Base-by-base conservation (phyloP, 1,140 invertebrate species). In the Pogonus chalceus region DNA sequence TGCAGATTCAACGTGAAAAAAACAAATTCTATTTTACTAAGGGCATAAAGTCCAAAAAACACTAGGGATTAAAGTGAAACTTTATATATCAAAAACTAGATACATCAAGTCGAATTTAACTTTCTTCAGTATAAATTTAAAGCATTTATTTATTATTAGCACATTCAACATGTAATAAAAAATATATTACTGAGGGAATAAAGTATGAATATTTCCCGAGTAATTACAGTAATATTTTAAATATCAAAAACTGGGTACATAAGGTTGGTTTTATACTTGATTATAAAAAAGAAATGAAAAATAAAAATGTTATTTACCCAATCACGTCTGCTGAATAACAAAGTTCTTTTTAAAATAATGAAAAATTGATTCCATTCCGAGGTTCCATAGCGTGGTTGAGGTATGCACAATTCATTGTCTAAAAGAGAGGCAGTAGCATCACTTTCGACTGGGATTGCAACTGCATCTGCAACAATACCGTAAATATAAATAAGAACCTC, bases 301-400 rank as follows among this genome's bases (percentile, higher is more conserved):
- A 18, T 51, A 35, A 56, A 21, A 43, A 54, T 51, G 20, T 22
- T 26, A 68, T 72, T 74, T 69, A 89, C 87, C 87, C 88, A 90
- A 74, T 90, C 88, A 68, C 88, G 74, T 61, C 82, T 75, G 59
- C 87, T 90, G 74, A 90, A 90, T 1, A 90, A 75, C 26, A 90
- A 62, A 0, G 87, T 85, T 62, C 88, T 72, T 60, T 84, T 87
- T 2, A 90, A 69, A 46, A 90, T 84, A 26, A 90, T 82, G 80
- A 85, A 88, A 69, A 90, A 90, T 70, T 90, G 88, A 43, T 74
- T 77, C 0, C 81, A 73, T 69, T 89, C 86, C 0, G 85, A 84
- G 0, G 79, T 88, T 14, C 86, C 82, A 67, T 90, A 90, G 43
- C 87, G 76, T 39, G 79, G 76, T 9, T 83, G 83, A 0, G 80